Percentiles rank a stretch among this genome's conserved stretches.
These are phyloP conservation scores for Brachionus rubens DNA, from an alignment of 1,140 invertebrate species.

Conservation along the genomic window DNA sequence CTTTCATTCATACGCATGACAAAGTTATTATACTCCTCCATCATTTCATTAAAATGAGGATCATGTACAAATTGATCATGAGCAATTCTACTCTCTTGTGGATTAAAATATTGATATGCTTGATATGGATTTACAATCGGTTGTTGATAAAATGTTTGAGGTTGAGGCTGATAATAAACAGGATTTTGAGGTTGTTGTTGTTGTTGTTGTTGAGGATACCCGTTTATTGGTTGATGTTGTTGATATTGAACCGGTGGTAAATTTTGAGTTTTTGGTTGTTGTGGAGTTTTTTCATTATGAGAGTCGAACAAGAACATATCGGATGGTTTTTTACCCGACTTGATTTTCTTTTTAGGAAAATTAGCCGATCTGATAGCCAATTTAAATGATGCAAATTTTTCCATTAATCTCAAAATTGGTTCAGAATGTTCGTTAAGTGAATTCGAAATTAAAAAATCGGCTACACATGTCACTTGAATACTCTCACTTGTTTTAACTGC, in stretches of 20 bases:
- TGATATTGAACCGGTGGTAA: background rate
- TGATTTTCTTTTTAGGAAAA: background rate
- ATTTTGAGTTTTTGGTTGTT: background rate
- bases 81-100: background rate
- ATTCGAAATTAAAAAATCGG: constrained; percentile 38
- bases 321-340: background rate
- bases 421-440: background rate
- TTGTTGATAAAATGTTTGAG: background rate
- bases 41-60: background rate
- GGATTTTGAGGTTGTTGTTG: background rate
- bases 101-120: background rate
- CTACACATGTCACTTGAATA: constrained; percentile 4
- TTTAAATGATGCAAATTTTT: constrained; percentile 32
- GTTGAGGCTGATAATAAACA: background rate
- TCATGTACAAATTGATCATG: background rate
- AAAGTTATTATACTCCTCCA: background rate
- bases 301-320: background rate
- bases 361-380: constrained; percentile 4
- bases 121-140: background rate
- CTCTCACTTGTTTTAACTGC: background rate
- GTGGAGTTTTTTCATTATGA: background rate
- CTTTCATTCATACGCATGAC: background rate
- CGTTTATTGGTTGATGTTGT: background rate
- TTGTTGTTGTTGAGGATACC: background rate
- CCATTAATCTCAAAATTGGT: constrained; percentile 5